Evolutionary conservation across 2,888 invertebrate species (phyloP), one percentile per base, ranked within the genome.

Genomic region (Panorpa germanica): DNA sequence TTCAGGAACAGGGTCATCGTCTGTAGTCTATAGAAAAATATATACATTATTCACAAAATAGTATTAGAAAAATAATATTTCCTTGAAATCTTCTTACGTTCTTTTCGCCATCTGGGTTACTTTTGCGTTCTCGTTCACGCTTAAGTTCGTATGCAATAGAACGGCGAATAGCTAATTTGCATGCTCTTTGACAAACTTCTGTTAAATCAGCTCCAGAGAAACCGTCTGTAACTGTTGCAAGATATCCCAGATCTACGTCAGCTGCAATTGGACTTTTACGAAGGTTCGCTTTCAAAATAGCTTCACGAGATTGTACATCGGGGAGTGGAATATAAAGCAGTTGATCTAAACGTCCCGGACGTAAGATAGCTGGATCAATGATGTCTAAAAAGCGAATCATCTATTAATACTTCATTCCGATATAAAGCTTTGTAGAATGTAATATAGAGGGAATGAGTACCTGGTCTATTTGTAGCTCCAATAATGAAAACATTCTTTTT

Each of bases 1-100:
- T 62, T 98, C 96, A 29, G 98, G 98, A 41, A 99, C 98, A 20
- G 96, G 96, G 63, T 98, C 98, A 40, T 83, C 86, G 44, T 91
- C 91, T 44, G 88, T 86, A 72, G 78, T 73, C 81, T 82, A 43
- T 12, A 43, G 45, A 27, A 7, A n/a, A n/a, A n/a, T n/a, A 23
- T 15, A 12, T 27, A 10, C 20, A 32, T 21, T n/a, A n/a, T 25
- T 30, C 23, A 29, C 17, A 15, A 37, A 35, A 25, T 26, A 31
- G 22, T 14, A 29, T 20, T 29, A 34, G 25, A 34, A 24, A 28
- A 26, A 15, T 15, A 32, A 32, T 16, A 16, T 35, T 19, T 6
- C 24, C 17, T 13, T 14, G 13, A 37, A 12, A n/a, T n/a, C n/a
- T n/a, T n/a, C n/a, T n/a, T n/a, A n/a, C n/a, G n/a, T n/a, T n/a